A percentile compares a stretch with the other conserved stretches of the same genome.
phyloP scores from a whole-genome alignment of 2,888 invertebrate species.

The Dasypolia templi region DNA sequence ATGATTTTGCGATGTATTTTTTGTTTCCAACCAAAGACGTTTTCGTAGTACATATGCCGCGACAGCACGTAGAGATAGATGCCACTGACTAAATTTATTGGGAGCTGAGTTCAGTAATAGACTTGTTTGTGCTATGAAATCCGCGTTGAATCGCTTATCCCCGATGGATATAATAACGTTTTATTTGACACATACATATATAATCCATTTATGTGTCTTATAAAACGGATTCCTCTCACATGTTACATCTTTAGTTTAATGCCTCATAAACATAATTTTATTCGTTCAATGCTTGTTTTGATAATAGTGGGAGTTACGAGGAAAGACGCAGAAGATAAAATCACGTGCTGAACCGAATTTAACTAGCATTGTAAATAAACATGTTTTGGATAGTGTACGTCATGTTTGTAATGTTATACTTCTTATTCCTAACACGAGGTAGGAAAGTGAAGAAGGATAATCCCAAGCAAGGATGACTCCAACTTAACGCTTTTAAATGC shows the following conservation, averaged over 20 bases:
- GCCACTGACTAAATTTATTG: neutral
- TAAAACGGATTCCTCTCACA: conserved; percentile 38
- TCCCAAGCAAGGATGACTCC: neutral
- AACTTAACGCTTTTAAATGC: neutral
- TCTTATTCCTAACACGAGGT: neutral
- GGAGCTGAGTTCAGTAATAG: neutral
- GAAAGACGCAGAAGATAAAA: conserved; percentile 39
- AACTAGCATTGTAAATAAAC: conserved; percentile 52
- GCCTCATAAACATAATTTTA: conserved; percentile 48
- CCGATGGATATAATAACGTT: conserved; percentile 29
- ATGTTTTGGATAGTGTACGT: conserved; percentile 19
- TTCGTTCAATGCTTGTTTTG: conserved; percentile 36
- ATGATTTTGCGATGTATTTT: neutral
- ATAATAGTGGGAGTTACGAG: conserved; percentile 44
- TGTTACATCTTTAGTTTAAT: conserved; percentile 38
- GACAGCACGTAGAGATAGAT: neutral
- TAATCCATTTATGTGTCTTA: conserved; percentile 43
- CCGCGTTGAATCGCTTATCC: conserved; percentile 24
- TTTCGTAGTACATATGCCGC: neutral
- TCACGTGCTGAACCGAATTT: conserved; percentile 45
- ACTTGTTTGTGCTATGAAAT: conserved; percentile 6
- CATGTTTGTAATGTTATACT: conserved; percentile 19
- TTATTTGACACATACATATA: too few relatives aligned
- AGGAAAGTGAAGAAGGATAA: neutral
- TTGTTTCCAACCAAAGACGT: neutral